Evolutionary conservation across 2,888 invertebrate genomes (phyloP).

Genomic region (Eurois occulta): DNA sequence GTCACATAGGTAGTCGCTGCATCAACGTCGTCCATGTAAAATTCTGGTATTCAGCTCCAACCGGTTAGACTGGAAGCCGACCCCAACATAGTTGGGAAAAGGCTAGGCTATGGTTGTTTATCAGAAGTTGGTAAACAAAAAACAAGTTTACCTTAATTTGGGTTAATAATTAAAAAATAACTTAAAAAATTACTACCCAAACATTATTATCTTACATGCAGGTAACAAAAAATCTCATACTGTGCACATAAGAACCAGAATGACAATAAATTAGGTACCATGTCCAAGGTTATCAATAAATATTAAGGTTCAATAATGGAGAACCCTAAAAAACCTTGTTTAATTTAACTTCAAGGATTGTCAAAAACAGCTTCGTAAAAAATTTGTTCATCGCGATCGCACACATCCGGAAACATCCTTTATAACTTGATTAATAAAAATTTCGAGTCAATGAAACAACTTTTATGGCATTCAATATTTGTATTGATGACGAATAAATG

Average conservation of each 20-base stretch:
- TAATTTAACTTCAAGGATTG: constrained; percentile 19
- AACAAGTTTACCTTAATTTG: neutral
- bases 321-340: constrained; percentile 7
- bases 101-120: neutral
- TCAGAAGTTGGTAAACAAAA: constrained; percentile 1
- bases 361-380: constrained; percentile 9
- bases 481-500: neutral
- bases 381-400: constrained; percentile 10
- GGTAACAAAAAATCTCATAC: neutral
- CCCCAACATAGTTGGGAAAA: too few relatives aligned
- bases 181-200: neutral
- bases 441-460: constrained; percentile 26
- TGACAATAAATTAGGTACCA: neutral
- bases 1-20: too few relatives aligned
- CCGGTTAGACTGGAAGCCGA: neutral
- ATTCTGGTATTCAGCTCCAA: neutral
- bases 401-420: constrained; percentile 32
- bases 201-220: neutral
- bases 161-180: neutral
- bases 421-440: constrained; percentile 33
- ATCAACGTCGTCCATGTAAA: too few relatives aligned
- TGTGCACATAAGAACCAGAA: neutral
- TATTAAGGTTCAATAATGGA: constrained; percentile 11
- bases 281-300: neutral
- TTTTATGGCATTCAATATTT: neutral